Conservation (phyloP, 2,797 vertebrate species). For the Thaleichthys pacificus region DNA sequence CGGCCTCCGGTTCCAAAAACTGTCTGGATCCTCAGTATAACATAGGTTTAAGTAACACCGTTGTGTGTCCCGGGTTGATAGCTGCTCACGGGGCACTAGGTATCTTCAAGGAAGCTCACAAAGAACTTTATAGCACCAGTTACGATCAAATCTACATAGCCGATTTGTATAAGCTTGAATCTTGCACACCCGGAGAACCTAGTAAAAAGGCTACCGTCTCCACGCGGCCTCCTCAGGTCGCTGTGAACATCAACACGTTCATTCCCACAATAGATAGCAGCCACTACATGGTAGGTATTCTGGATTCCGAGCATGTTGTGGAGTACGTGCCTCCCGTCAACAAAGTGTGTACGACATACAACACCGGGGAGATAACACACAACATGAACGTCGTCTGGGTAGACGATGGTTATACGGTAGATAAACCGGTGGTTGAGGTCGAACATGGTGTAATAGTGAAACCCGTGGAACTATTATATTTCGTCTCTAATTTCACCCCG, state of each 20-base stretch:
- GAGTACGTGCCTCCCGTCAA: conserved; percentile 20
- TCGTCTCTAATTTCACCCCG: conserved; percentile 29
- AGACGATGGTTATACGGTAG: conserved; percentile 7
- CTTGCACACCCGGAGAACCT: conserved; percentile 16
- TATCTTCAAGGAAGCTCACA: conserved; percentile 29
- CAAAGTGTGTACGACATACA: conserved; percentile 18
- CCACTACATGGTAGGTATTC: conserved; percentile 28
- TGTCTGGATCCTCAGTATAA: not conserved
- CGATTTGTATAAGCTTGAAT: conserved; percentile 13
- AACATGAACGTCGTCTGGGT: conserved; percentile 9
- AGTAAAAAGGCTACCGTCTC: accelerated
- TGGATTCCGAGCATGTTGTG: not conserved
- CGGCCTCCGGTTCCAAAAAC: not conserved
- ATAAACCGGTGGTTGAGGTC: not conserved
- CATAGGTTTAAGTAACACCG: conserved; percentile 12
- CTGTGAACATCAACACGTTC: conserved; percentile 23
- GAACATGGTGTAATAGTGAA: conserved; percentile 17
- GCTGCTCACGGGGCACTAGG: conserved; percentile 13
- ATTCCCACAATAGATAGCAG: conserved; percentile 13
- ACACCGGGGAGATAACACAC: not conserved
- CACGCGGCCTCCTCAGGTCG: not conserved
- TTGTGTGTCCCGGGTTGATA: conserved; percentile 21
- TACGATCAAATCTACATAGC: conserved; percentile 29
- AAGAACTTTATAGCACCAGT: conserved; percentile 31
- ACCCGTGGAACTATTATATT: accelerated